phyloP scores from a whole-genome alignment of 2,888 invertebrate genomes.

The Thyatira batis region DNA sequence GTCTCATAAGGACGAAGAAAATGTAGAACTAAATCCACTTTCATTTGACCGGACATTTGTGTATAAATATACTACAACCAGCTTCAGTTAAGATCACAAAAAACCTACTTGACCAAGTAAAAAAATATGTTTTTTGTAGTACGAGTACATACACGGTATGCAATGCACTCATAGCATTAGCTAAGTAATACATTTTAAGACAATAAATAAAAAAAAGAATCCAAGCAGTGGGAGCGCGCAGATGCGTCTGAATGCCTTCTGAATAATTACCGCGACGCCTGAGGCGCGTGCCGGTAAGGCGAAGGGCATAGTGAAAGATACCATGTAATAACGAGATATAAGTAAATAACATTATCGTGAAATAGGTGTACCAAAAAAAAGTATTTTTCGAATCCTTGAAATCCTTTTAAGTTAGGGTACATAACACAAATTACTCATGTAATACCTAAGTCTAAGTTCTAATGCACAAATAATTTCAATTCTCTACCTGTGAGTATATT shows the following conservation, averaged over 20 bases:
- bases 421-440: too few relatives aligned
- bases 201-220: conserved; percentile 37
- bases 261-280: conserved; percentile 68
- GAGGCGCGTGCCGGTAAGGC: conserved; percentile 36
- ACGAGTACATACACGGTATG: neutral
- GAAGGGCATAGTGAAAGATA: conserved; percentile 5
- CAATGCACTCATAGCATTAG: conserved; percentile 2
- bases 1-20: too few relatives aligned
- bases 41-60: too few relatives aligned
- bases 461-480: neutral
- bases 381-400: too few relatives aligned
- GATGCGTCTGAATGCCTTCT: conserved; percentile 68
- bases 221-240: conserved; percentile 58
- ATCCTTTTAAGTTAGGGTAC: neutral
- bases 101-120: too few relatives aligned
- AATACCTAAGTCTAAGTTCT: too few relatives aligned
- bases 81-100: too few relatives aligned
- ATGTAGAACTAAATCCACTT: too few relatives aligned
- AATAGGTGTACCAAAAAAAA: neutral
- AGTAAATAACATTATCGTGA: neutral
- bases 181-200: conserved; percentile 34
- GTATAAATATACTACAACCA: too few relatives aligned
- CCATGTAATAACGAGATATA: conserved; percentile 8
- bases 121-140: neutral
- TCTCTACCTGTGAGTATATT: neutral